Conservation (phyloP, 2,113 vertebrate genomes). For the Pitta sordida region DNA sequence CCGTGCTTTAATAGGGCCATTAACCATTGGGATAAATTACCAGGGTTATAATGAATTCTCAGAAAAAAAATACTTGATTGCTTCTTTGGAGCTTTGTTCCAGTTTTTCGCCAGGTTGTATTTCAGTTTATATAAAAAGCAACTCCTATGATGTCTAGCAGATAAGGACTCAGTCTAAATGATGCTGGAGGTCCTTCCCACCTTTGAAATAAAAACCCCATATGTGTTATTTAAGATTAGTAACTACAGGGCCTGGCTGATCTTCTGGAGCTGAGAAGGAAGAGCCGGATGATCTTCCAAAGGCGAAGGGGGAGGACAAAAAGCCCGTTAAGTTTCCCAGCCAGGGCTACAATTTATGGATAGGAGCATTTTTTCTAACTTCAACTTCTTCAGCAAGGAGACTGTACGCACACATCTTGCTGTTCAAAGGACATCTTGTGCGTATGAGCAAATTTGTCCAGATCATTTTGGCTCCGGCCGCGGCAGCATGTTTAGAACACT, state of each 20-base stretch:
- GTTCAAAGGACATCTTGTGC: constrained; percentile 37
- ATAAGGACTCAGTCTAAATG: neutral
- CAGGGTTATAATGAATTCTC: neutral
- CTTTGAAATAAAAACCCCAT: neutral
- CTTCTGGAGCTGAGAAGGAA: neutral
- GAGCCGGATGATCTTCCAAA: neutral
- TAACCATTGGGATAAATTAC: constrained; percentile 9
- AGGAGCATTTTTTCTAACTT: neutral
- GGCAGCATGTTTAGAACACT: neutral
- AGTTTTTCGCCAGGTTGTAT: neutral
- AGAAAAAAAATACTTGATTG: neutral
- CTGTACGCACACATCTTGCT: neutral
- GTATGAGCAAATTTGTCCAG: constrained; percentile 10
- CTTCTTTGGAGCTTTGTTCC: neutral
- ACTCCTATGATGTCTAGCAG: neutral
- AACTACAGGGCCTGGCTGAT: neutral
- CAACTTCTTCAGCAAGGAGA: neutral
- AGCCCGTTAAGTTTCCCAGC: neutral
- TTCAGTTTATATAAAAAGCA: neutral
- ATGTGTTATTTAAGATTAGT: neutral
- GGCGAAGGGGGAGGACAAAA: neutral
- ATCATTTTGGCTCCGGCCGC: neutral
- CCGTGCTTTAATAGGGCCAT: neutral
- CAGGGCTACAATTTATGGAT: neutral
- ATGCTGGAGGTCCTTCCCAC: neutral